These are phyloP conservation scores for Marronus borbonicus DNA, from an alignment of 2,888 invertebrate species.

Conservation along the genomic window DNA sequence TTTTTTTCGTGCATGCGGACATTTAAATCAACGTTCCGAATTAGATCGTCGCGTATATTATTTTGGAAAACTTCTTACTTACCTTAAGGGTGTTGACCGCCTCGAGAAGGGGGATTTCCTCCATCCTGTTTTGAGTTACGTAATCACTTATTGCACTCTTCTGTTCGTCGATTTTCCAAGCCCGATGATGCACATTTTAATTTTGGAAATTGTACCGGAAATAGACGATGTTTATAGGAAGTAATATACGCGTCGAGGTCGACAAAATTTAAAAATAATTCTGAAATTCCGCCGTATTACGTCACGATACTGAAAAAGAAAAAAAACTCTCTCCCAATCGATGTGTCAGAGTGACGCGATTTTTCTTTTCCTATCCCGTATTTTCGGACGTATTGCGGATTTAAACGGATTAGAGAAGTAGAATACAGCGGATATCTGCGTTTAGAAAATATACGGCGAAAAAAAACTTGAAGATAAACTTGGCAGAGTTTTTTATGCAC, in stretches of 20 bases:
- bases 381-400: background rate
- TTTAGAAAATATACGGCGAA: background rate
- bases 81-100: too few species aligned
- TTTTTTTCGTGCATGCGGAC: background rate
- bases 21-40: too few species aligned
- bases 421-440: constrained; percentile 6
- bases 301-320: constrained; percentile 36
- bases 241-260: constrained; percentile 13
- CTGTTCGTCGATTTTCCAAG: background rate
- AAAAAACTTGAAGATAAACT: constrained; percentile 31
- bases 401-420: background rate
- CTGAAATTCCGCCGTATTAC: constrained; percentile 28
- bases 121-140: constrained; percentile 12
- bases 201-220: constrained; percentile 20
- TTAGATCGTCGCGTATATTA: too few species aligned
- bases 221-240: constrained; percentile 14
- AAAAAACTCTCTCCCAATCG: constrained; percentile 14
- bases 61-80: too few species aligned
- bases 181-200: constrained; percentile 13
- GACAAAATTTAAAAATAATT: constrained; percentile 32
- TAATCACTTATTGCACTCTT: constrained; percentile 20
- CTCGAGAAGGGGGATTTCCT: background rate
- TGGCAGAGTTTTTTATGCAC: constrained; percentile 45
- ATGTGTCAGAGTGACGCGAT: constrained; percentile 16
- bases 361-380: background rate